Percentiles rank a stretch among this genome's conserved stretches.
These are phyloP conservation scores for Numenius arquata DNA, from an alignment of 2,113 vertebrate species.

Conservation along the genomic window DNA sequence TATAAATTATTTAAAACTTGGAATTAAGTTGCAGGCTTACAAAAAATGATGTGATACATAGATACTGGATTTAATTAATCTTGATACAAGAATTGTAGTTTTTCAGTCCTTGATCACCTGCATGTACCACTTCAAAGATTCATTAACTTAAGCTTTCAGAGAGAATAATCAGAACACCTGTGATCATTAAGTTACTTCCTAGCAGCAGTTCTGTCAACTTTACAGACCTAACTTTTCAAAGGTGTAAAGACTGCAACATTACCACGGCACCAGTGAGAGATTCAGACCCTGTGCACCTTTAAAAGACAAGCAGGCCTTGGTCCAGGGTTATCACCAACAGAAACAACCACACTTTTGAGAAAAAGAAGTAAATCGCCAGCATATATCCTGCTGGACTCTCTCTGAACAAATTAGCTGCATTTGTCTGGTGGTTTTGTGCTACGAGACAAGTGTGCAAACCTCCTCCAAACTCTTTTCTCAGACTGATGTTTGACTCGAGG, in stretches of 20 bases:
- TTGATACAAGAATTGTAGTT: constrained; percentile 29
- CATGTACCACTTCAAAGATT: constrained; percentile 40
- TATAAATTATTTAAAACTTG: not conserved
- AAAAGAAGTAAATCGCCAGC: not conserved
- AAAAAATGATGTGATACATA: not conserved
- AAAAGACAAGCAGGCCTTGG: not conserved
- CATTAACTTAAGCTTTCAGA: constrained; percentile 42
- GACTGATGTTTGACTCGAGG: not conserved
- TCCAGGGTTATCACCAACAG: not conserved
- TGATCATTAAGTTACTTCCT: constrained; percentile 6
- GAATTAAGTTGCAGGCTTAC: not conserved
- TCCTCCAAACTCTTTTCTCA: not conserved
- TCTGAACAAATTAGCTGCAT: not conserved
- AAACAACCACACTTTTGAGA: not conserved
- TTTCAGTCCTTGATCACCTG: constrained; percentile 23
- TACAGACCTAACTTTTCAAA: not conserved
- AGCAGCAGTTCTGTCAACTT: not conserved
- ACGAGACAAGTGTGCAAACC: not conserved
- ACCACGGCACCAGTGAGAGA: not conserved
- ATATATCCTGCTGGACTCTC: not conserved
- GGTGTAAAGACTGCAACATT: not conserved
- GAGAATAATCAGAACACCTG: constrained; percentile 47
- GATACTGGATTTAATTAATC: constrained; percentile 13
- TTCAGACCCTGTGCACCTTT: not conserved
- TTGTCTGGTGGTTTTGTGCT: not conserved